These are phyloP conservation scores for Alcis repandata DNA, from an alignment of 2,888 invertebrate genomes.

Conservation along the genomic window DNA sequence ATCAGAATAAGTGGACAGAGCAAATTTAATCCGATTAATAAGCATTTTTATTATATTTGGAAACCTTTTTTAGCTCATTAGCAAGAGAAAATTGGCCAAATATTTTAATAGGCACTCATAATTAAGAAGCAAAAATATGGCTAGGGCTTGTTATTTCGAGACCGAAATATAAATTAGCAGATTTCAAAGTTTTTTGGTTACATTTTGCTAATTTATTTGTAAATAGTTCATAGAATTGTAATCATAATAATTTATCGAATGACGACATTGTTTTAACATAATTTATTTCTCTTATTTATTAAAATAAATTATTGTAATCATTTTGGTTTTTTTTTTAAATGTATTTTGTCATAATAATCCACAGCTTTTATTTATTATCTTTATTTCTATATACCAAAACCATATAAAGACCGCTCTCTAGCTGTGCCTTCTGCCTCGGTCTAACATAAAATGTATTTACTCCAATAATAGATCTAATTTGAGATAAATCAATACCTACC, in stretches of 20 bases:
- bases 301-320: constrained; percentile 43
- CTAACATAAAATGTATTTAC: too few relatives aligned
- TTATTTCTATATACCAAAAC: too few relatives aligned
- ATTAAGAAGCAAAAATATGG: not conserved
- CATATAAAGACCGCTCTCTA: too few relatives aligned
- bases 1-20: not conserved
- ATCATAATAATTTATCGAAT: constrained; percentile 52
- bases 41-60: constrained; percentile 14
- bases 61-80: not conserved
- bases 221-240: constrained; percentile 32
- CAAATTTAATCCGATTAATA: constrained; percentile 9
- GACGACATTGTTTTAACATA: constrained; percentile 18
- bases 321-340: not conserved
- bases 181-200: constrained; percentile 28
- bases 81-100: constrained; percentile 41
- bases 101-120: constrained; percentile 23
- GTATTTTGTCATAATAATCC: too few relatives aligned
- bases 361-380: too few relatives aligned
- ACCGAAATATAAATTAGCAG: not conserved
- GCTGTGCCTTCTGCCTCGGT: too few relatives aligned
- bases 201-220: constrained; percentile 49
- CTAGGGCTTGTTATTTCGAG: constrained; percentile 1
- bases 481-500: too few relatives aligned
- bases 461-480: too few relatives aligned
- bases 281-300: constrained; percentile 41